Evolutionary conservation across 2,113 vertebrate species (phyloP).

Genomic region (Ptilonorhynchus violaceus): DNA sequence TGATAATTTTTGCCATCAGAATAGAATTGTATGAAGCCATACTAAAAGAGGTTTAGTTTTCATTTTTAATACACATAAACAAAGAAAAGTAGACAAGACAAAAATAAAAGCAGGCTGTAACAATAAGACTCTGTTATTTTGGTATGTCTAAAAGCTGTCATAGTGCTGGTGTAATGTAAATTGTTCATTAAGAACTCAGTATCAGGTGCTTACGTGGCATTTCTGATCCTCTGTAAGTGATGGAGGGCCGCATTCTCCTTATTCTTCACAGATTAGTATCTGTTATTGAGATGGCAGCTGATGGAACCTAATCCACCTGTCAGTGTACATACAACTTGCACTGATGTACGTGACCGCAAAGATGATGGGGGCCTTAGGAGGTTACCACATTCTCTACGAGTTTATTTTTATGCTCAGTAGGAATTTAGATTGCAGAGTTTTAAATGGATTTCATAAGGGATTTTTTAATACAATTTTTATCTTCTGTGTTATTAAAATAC

Average conservation of each 20-base stretch:
- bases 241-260: neutral
- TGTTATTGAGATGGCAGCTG: neutral
- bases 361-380: neutral
- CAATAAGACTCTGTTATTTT: neutral
- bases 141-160: neutral
- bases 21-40: neutral
- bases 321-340: neutral
- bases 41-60: neutral
- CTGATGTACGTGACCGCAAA: conserved; percentile 3
- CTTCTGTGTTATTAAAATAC: neutral
- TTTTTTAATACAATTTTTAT: neutral
- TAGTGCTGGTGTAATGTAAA: neutral
- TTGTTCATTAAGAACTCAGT: neutral
- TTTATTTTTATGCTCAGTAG: neutral
- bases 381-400: neutral
- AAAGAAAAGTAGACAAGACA: neutral
- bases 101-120: neutral
- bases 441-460: neutral
- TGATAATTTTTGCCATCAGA: neutral
- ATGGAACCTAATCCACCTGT: conserved; percentile 29
- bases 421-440: neutral
- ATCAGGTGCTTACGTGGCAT: neutral
- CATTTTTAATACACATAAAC: neutral
- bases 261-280: neutral
- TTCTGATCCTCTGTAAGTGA: neutral